A percentile compares a stretch with the other conserved stretches of the same genome.
Evolutionary conservation across 2,113 vertebrate species (phyloP).

Genomic region (Microcebus jonahi): DNA sequence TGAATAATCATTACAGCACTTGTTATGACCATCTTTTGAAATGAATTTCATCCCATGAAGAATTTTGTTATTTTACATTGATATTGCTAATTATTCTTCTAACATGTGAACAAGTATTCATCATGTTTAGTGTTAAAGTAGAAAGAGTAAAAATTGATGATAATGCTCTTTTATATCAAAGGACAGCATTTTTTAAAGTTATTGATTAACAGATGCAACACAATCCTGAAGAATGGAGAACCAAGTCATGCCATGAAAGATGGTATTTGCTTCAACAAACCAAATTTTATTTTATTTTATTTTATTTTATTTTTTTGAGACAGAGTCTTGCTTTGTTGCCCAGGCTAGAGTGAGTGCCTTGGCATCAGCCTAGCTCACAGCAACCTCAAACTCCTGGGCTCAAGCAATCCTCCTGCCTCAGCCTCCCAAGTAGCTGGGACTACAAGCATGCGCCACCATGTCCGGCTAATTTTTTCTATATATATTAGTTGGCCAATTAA

Average conservation of each 20-base stretch:
- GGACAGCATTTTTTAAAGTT: background rate
- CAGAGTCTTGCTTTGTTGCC: no score
- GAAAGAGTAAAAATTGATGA: conserved; percentile 37
- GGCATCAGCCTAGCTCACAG: no score
- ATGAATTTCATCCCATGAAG: background rate
- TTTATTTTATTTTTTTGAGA: no score
- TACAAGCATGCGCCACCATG: no score
- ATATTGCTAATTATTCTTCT: background rate
- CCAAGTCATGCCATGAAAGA: background rate
- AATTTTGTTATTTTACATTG: background rate
- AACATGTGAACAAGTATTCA: background rate
- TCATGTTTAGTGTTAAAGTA: background rate
- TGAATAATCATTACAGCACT: background rate
- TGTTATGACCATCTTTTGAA: conserved; percentile 12
- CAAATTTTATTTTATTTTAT: background rate
- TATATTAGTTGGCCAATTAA: no score
- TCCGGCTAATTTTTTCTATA: no score
- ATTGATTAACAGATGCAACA: background rate
- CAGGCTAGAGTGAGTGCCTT: no score
- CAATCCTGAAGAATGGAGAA: background rate
- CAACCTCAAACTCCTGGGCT: no score
- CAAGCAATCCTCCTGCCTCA: no score
- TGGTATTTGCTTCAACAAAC: background rate
- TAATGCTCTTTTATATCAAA: background rate
- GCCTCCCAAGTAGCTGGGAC: no score